Percentiles rank a stretch among this genome's conserved stretches.
Evolutionary conservation across 2,888 invertebrate genomes (phyloP).

Genomic region (Drosophila aldrichi): DNA sequence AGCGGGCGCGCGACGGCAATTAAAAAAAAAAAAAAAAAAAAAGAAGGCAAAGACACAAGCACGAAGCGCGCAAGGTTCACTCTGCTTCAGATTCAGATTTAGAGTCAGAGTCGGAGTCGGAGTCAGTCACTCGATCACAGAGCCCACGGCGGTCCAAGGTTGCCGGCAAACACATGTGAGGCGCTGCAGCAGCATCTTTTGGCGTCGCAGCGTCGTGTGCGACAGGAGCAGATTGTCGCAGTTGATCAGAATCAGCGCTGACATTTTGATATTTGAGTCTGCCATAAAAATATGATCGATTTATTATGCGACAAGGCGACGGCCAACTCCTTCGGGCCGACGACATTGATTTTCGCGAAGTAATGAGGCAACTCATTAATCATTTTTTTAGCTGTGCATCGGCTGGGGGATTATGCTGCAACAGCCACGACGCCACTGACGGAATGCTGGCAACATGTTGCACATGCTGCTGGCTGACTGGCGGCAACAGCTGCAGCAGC

Average conservation of each 20-base stretch:
- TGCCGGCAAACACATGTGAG: conserved; percentile 37
- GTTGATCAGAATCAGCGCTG: conserved; percentile 61
- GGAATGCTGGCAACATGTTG: conserved; percentile 78
- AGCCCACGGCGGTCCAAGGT: conserved; percentile 41
- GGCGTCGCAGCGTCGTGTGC: conserved; percentile 49
- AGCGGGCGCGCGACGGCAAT: conserved; percentile 62
- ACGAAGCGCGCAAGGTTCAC: conserved; percentile 37
- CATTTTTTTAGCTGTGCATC: conserved; percentile 75
- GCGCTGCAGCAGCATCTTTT: conserved; percentile 17
- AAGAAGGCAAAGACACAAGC: conserved; percentile 21
- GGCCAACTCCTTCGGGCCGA: conserved; percentile 54
- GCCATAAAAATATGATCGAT: conserved; percentile 80
- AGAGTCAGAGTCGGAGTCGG: conserved; percentile 17
- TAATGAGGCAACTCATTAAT: conserved; percentile 85
- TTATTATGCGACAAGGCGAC: conserved; percentile 72
- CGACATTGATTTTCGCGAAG: conserved; percentile 82
- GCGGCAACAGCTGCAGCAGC: conserved; percentile 56
- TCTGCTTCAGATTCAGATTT: conserved; percentile 32
- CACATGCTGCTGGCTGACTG: conserved; percentile 57
- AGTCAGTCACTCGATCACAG: conserved; percentile 33
- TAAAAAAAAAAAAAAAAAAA: conserved; percentile 55
- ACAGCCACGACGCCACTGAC: conserved; percentile 48
- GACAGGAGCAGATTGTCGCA: conserved; percentile 65
- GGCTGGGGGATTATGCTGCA: conserved; percentile 76
- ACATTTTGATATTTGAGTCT: conserved; percentile 66